phyloP scores from a whole-genome alignment of 2,113 vertebrate genomes.

The Xiphias gladius region DNA sequence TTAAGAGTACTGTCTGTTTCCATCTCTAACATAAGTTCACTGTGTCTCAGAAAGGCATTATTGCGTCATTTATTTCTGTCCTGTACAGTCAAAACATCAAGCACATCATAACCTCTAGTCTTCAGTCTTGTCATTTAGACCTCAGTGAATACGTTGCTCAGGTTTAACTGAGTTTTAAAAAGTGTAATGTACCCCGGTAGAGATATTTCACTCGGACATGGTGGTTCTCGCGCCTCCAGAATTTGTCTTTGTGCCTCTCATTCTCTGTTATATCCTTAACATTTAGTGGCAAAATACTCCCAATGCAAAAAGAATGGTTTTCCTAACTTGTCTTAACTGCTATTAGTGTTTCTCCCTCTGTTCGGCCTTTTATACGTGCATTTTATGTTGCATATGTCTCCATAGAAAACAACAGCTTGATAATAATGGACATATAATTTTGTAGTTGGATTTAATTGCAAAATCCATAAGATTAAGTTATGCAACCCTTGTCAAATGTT shows the following conservation, averaged over 20 bases:
- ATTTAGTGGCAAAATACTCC: conserved; percentile 59
- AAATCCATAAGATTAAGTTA: conserved; percentile 85
- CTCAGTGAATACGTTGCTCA: conserved; percentile 69
- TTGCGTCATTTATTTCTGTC: conserved; percentile 30
- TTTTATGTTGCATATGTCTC: conserved; percentile 68
- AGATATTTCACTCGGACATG: conserved; percentile 28
- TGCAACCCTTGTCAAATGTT: conserved; percentile 79
- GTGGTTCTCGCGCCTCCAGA: conserved; percentile 66
- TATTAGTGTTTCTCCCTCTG: conserved; percentile 61
- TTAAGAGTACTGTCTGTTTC: conserved; percentile 14
- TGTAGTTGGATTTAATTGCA: conserved; percentile 81
- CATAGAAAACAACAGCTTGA: conserved; percentile 69
- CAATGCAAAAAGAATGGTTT: conserved; percentile 68
- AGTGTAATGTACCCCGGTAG: conserved; percentile 38
- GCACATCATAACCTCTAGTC: conserved; percentile 10
- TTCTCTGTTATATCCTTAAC: conserved; percentile 43
- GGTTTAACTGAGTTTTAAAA: conserved; percentile 75
- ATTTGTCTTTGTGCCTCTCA: conserved; percentile 76
- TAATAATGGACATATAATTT: conserved; percentile 68
- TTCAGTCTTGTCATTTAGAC: conserved; percentile 51
- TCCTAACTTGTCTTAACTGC: conserved; percentile 74
- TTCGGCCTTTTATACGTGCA: conserved; percentile 73
- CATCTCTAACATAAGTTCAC: conserved; percentile 29
- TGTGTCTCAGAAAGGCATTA: conserved; percentile 48
- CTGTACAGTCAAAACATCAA: conserved; percentile 24